phyloP scores from a whole-genome alignment of 2,113 vertebrate species.

The Dasypus novemcinctus region DNA sequence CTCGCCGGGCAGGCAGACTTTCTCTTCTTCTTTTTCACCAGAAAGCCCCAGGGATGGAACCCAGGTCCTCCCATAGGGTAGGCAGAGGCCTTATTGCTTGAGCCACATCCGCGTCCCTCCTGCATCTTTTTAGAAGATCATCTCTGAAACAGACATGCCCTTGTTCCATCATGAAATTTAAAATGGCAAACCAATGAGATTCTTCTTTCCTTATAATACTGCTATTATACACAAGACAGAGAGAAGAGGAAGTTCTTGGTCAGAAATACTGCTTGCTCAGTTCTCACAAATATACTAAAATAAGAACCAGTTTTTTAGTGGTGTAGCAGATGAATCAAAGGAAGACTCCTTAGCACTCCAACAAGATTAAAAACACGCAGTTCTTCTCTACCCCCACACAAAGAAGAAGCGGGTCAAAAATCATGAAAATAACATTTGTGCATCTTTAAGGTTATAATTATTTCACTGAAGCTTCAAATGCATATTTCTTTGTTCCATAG shows the following conservation, averaged over 20 bases:
- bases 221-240: not conserved
- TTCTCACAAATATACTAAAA: slow-evolving; percentile 14
- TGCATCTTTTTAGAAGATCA: not conserved
- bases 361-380: not conserved
- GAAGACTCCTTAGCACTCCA: not conserved
- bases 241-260: not conserved
- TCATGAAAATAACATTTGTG: slow-evolving; percentile 17
- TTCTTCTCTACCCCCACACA: not conserved
- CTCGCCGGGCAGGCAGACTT: too few species aligned
- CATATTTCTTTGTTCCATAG: slow-evolving; percentile 10
- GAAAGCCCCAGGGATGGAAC: too few species aligned
- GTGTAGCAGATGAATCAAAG: not conserved
- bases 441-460: slow-evolving; percentile 23
- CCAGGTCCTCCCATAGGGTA: too few species aligned
- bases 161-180: not conserved
- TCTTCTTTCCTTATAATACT: not conserved
- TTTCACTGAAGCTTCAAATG: slow-evolving; percentile 36
- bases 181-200: not conserved
- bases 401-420: slow-evolving; percentile 13
- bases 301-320: not conserved
- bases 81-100: too few species aligned
- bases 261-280: not conserved
- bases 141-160: not conserved
- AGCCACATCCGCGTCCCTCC: too few species aligned
- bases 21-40: too few species aligned